Evolutionary conservation across 2,797 vertebrate species (phyloP).

Genomic region (Austrolebias charrua): DNA sequence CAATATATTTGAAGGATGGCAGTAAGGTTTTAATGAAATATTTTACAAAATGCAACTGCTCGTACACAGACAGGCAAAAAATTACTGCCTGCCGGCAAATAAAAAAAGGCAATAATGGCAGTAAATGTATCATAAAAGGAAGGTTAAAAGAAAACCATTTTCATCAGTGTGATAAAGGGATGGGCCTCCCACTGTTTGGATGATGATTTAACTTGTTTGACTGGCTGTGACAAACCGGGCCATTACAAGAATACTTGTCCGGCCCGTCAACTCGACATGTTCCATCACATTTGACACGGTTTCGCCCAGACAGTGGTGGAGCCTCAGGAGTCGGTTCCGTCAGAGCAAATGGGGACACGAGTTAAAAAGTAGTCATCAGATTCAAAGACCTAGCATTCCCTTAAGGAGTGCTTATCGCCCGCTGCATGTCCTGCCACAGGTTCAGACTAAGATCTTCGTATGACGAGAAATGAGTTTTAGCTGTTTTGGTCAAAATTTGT

Average conservation of each 20-base stretch:
- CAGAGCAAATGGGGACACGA: constrained; percentile 18
- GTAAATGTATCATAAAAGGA: neutral
- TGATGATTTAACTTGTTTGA: constrained; percentile 34
- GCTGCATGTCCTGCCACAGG: too few relatives aligned
- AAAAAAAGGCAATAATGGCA: neutral
- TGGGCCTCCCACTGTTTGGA: constrained; percentile 15
- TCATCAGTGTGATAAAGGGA: constrained; percentile 24
- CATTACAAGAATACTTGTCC: constrained; percentile 50
- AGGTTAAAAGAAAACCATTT: neutral
- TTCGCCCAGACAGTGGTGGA: constrained; percentile 7
- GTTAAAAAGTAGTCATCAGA: constrained; percentile 28
- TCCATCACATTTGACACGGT: constrained; percentile 44
- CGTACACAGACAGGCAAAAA: too few relatives aligned
- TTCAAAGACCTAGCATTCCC: neutral
- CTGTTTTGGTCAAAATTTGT: too few relatives aligned
- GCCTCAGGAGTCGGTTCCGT: constrained; percentile 18
- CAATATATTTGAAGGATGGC: too few relatives aligned
- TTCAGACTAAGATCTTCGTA: too few relatives aligned
- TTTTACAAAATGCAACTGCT: too few relatives aligned
- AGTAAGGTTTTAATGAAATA: too few relatives aligned
- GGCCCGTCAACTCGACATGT: constrained; percentile 47
- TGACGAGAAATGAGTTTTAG: too few relatives aligned
- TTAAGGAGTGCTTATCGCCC: too few relatives aligned
- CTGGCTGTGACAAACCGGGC: constrained; percentile 41
- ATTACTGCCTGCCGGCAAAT: too few relatives aligned